Evolutionary conservation across 2,797 vertebrate species (phyloP), one percentile per base, ranked within the genome.

Genomic region (Decapterus maruadsi): DNA sequence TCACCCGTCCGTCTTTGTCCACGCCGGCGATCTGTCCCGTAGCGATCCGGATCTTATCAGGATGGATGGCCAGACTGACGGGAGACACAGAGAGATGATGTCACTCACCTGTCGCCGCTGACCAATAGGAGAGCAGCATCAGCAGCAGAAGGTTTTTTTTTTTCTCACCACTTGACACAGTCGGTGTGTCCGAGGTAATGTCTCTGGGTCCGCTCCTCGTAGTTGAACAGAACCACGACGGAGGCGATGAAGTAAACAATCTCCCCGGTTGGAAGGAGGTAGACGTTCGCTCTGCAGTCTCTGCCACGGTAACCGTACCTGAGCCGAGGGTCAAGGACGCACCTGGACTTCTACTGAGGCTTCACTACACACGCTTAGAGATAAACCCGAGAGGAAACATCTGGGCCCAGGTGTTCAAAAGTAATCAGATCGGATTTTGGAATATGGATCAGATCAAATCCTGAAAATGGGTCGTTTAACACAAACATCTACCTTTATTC

Each of bases 11-110:
- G 70, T 99, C 98, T 94, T 99, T 99, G 95, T 99, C 97, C 90
- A 99, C 98, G 86, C 98, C 98, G 79, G 98, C 98, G 48, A 99
- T 96, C 94, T 99, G 98, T 92, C 98, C 98, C 55, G 98, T 99
- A 79, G 98, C 98, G 48, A 99, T 98, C 71, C 97, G 97, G 86
- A 99, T 99, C 95, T 98, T 98, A 94, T 99, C 98, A 34, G 98
- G 98, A 94, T 99, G 98, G 87, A 99, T 88, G 85, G 98, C 97
- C 87, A 99, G 95, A 90, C 98, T 99, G 93, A 26, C 26, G 26
- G 86, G 68, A 93, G 70, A 75, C 40, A 89, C 13, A 91, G 50
- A 82, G 56, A 78, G 36, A 65, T 22, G 16, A 77, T 14, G 5
- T 85, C 31, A 68, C 11, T 26, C 16, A 46, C 9, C 1, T 17